A percentile compares a stretch with the other conserved stretches of the same genome.
phyloP scores from a whole-genome alignment of 64 coral and sea anemone species.

The Stichodactyla helianthus region DNA sequence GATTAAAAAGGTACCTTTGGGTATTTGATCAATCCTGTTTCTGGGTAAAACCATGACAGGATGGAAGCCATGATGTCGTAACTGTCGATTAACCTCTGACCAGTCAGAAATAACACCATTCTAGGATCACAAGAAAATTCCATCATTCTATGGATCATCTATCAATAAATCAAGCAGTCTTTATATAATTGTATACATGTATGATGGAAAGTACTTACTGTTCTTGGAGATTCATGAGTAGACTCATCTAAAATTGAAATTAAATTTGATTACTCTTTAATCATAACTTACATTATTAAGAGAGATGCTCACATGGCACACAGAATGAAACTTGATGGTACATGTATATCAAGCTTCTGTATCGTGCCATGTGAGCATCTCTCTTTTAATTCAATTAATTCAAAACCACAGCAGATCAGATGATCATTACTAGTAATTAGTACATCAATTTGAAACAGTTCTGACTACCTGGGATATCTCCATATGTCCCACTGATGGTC shows the following conservation, averaged over 20 bases:
- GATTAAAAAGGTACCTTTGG: constrained; percentile 29
- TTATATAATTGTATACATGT: no score
- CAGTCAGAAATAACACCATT: constrained; percentile 79
- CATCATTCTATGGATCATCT: no score
- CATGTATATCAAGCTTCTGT: no score
- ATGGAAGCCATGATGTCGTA: constrained; percentile 86
- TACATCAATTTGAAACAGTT: no score
- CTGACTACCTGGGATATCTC: constrained; percentile 41
- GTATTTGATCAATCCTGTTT: constrained; percentile 46
- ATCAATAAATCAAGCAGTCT: no score
- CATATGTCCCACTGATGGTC: constrained; percentile 57
- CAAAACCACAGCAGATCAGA: no score
- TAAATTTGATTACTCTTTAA: background rate
- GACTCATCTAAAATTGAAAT: constrained; percentile 2
- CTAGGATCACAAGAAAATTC: constrained; percentile 16
- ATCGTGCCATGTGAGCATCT: no score
- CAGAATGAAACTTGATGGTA: no score
- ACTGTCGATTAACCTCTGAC: constrained; percentile 61
- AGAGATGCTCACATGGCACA: no score
- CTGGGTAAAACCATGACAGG: constrained; percentile 73
- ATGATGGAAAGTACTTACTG: constrained; percentile 26
- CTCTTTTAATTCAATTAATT: no score
- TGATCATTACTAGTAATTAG: no score
- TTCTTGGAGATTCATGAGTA: constrained; percentile 28
- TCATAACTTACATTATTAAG: background rate